Conservation (phyloP, 2,797 vertebrate species). For the Paratrypauchen microcephalus region DNA sequence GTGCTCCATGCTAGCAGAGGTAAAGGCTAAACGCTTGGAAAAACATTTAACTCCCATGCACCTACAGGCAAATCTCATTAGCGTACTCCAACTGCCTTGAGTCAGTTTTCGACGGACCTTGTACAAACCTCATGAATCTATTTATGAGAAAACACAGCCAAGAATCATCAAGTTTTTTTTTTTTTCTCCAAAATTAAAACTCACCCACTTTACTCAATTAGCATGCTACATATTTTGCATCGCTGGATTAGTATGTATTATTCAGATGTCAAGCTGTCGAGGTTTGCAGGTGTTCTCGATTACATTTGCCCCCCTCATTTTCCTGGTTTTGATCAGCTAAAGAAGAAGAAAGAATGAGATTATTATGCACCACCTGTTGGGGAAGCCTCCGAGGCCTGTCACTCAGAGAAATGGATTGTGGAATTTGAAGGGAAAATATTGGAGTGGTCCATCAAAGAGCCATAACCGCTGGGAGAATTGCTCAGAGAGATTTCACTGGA, state of each 20-base stretch:
- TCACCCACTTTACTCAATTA: constrained; percentile 47
- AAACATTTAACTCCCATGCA: constrained; percentile 15
- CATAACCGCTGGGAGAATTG: constrained; percentile 48
- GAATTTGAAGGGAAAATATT: constrained; percentile 52
- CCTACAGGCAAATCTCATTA: constrained; percentile 32
- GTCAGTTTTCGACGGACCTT: constrained; percentile 34
- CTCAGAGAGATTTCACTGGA: constrained; percentile 38
- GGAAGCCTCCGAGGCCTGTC: constrained; percentile 47
- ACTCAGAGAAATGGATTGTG: constrained; percentile 44
- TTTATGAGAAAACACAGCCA: constrained; percentile 51
- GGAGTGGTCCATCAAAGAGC: constrained; percentile 41
- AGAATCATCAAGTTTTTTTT: constrained; percentile 35
- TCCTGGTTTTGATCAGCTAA: not conserved
- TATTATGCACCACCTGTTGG: constrained; percentile 62
- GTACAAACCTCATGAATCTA: constrained; percentile 57
- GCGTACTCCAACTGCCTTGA: constrained; percentile 26
- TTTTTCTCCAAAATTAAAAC: constrained; percentile 22
- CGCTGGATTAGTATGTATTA: constrained; percentile 67
- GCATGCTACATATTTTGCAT: constrained; percentile 57
- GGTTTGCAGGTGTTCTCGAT: constrained; percentile 65
- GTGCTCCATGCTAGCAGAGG: not conserved
- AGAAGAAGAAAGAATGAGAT: constrained; percentile 42
- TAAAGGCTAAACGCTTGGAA: constrained; percentile 8
- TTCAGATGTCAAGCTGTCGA: constrained; percentile 66
- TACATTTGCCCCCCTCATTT: constrained; percentile 30